A percentile compares a stretch with the other conserved stretches of the same genome.
phyloP scores from a whole-genome alignment of 2,113 vertebrate species.

The Scalopus aquaticus region DNA sequence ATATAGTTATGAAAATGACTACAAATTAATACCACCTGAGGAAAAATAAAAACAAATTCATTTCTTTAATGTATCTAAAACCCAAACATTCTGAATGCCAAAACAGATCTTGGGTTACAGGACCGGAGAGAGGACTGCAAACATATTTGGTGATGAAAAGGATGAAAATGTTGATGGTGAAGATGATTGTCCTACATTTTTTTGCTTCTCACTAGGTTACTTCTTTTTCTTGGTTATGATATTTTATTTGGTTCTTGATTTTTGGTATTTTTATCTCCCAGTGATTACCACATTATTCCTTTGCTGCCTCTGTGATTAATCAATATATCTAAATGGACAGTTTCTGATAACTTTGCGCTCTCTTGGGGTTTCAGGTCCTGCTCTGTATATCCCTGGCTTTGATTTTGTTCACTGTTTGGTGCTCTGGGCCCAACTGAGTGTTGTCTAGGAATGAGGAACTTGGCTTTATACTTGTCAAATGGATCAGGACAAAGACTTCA shows the following conservation, averaged over 20 bases:
- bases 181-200: not conserved
- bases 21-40: too few species aligned
- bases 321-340: too few species aligned
- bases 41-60: not conserved
- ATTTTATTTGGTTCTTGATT: not conserved
- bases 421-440: not conserved
- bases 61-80: not conserved
- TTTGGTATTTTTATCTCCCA: not conserved
- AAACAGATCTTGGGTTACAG: not conserved
- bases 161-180: not conserved
- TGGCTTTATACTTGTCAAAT: conserved; percentile 3
- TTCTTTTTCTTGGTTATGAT: not conserved
- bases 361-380: not conserved
- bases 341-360: not conserved
- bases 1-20: too few species aligned
- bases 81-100: not conserved
- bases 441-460: conserved; percentile 36
- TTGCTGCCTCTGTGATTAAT: not conserved
- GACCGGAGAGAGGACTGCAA: not conserved
- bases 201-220: not conserved
- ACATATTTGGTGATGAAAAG: not conserved
- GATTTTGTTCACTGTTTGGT: not conserved
- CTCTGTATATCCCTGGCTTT: not conserved
- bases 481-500: not conserved
- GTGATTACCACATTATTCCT: not conserved